Evolutionary conservation across 1,140 invertebrate species (phyloP).

Genomic region (Aphidius gifuensis): DNA sequence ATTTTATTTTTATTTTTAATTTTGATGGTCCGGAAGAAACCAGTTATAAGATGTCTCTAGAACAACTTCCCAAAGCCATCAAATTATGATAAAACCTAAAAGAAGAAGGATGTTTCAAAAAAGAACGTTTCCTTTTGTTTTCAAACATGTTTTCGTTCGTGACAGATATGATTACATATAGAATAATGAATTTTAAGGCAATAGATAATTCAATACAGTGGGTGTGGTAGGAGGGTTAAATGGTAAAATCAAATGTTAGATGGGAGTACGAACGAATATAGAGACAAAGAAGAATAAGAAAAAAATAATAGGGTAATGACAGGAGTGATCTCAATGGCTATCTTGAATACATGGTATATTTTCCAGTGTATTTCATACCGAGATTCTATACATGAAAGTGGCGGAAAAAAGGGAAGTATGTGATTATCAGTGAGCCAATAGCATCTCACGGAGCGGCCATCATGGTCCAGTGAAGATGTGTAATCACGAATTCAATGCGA

Average conservation of each 20-base stretch:
- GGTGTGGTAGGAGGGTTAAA: conserved; percentile 29
- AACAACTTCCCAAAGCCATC: too few relatives aligned
- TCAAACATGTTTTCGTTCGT: too few relatives aligned
- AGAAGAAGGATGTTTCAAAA: too few relatives aligned
- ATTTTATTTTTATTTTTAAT: too few relatives aligned
- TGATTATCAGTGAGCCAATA: conserved; percentile 44
- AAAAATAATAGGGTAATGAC: conserved; percentile 39
- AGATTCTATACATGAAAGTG: conserved; percentile 9
- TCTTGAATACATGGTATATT: conserved; percentile 31
- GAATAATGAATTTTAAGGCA: too few relatives aligned
- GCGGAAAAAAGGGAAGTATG: conserved; percentile 33
- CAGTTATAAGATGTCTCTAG: too few relatives aligned
- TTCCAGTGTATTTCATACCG: conserved; percentile 17
- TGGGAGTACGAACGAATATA: too few relatives aligned
- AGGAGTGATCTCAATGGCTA: conserved; percentile 32
- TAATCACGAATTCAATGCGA: conserved; percentile 34
- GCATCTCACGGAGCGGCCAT: conserved; percentile 42
- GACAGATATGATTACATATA: too few relatives aligned
- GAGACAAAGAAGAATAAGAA: conserved; percentile 23
- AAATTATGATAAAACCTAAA: too few relatives aligned
- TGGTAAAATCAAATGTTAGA: conserved; percentile 35
- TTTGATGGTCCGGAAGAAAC: too few relatives aligned
- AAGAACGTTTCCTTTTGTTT: too few relatives aligned
- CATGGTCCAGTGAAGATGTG: conserved; percentile 46
- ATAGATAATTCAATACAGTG: not conserved